Base-by-base conservation (phyloP, 2,888 invertebrate genomes). In the Melanotus villosus region DNA sequence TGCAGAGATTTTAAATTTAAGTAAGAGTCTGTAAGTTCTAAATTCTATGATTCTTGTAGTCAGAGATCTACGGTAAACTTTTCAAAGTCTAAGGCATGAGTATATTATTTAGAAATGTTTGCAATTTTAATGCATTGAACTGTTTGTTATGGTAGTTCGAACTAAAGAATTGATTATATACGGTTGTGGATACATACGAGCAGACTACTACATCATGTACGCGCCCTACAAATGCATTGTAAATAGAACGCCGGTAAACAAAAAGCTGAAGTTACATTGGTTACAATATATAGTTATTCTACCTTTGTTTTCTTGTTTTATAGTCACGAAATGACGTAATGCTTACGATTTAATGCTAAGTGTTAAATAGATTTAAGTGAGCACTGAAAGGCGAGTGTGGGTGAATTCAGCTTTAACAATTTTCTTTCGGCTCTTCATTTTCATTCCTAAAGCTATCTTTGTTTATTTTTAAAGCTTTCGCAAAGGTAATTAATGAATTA, bases 111-210 rank as follows among this genome's bases (percentile, higher is more conserved):
- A 21, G 47, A 47, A 47, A 52, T 18, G 52, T 26, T n/a, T 30
- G 16, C 52, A 52, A 18, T 47, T 47, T 19, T 47, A 47, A 18
- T 26, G 26, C 26, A 5, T 16, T 45, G 12, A 45, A 21, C 23
- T 26, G 26, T 47, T 47, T 23, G 47, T 52, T 52, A 12, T 32
- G 32, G 52, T 52, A 21, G 52, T 52, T 32, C 52, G 7, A 52
- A 12, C 14, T 32, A 52, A 32, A 52, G 32, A 52, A 32, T 52
- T 52, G 52, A 32, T 52, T 52, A 52, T 52, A 7, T 52, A 52
- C 32, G 52, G 32, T 12, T 12, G 26, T 32, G 32, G 12, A 30
- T 14, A 32, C 12, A n/a, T 32, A 16, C 16, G 32, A 52, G 52
- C 19, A 52, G 23, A 32, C 16, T 30, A 52, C 32, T 52, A 52